These are phyloP conservation scores for Nothoprocta perdicaria DNA, from an alignment of 2,113 vertebrate species.

Conservation along the genomic window DNA sequence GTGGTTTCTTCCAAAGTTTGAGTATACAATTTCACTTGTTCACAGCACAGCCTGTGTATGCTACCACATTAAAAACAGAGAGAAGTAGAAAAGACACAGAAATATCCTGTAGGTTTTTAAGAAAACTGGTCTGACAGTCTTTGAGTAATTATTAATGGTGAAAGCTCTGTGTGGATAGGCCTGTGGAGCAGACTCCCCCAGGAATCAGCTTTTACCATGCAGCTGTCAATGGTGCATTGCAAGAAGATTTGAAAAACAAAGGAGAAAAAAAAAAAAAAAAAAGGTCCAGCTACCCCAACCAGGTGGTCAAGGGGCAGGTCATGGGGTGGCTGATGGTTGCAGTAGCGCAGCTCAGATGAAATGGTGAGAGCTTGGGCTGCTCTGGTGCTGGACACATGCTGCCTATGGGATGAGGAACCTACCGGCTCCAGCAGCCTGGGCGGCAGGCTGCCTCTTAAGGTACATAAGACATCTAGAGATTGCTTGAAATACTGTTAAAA, in stretches of 20 bases:
- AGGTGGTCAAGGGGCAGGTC: background rate
- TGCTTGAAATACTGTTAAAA: too few species aligned
- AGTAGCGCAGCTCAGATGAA: background rate
- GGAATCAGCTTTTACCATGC: background rate
- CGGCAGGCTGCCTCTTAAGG: background rate
- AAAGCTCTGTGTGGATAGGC: background rate
- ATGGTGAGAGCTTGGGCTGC: too few species aligned
- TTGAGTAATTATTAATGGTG: conserved; percentile 10
- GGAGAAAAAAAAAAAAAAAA: too few species aligned
- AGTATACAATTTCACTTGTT: conserved; percentile 42
- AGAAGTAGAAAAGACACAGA: background rate
- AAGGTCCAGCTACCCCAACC: too few species aligned
- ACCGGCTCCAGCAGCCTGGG: too few species aligned
- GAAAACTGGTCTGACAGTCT: background rate
- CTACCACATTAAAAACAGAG: background rate
- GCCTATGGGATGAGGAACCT: background rate
- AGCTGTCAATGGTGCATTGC: background rate
- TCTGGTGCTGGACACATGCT: too few species aligned
- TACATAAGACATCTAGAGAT: too few species aligned
- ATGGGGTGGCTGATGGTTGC: background rate
- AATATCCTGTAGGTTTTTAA: background rate
- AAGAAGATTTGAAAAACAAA: background rate
- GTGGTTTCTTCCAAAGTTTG: background rate
- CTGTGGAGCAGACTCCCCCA: background rate
- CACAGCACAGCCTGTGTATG: background rate